phyloP scores from a whole-genome alignment of 2,797 vertebrate species.

The Natrix natrix region DNA sequence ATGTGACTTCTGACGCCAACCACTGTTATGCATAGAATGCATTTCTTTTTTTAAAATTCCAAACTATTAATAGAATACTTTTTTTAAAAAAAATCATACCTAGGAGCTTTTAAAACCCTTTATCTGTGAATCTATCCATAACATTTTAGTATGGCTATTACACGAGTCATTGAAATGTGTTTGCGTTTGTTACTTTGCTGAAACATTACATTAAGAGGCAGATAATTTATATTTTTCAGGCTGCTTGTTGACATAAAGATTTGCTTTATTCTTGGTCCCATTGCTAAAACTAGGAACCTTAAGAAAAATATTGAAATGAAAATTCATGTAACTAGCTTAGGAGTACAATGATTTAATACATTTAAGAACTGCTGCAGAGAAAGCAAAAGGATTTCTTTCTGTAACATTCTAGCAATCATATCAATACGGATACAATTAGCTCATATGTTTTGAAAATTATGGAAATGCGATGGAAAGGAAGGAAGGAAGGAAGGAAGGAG shows the following conservation, averaged over 20 bases:
- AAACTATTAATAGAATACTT: conserved; percentile 57
- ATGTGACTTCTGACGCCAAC: conserved; percentile 44
- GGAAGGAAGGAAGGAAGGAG: neutral
- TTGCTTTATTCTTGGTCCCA: conserved; percentile 59
- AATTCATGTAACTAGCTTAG: conserved; percentile 54
- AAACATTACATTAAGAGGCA: conserved; percentile 48
- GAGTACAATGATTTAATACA: conserved; percentile 32
- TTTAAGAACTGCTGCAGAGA: conserved; percentile 13
- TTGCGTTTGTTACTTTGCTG: conserved; percentile 56
- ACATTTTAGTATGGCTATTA: conserved; percentile 61
- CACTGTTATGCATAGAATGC: conserved; percentile 27
- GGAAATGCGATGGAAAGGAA: neutral
- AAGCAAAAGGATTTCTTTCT: conserved; percentile 8
- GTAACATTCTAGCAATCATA: neutral
- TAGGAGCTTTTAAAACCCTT: conserved; percentile 64
- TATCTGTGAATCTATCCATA: conserved; percentile 63
- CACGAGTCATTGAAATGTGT: conserved; percentile 57
- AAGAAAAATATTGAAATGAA: conserved; percentile 49
- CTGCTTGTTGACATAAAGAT: conserved; percentile 67
- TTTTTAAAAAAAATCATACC: conserved; percentile 55
- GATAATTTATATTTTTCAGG: conserved; percentile 63
- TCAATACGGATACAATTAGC: neutral
- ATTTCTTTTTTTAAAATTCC: conserved; percentile 22
- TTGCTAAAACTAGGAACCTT: conserved; percentile 48
- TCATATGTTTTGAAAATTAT: neutral